A percentile compares a stretch with the other conserved stretches of the same genome.
Evolutionary conservation across 2,797 vertebrate genomes (phyloP).

Genomic region (Botia kubotai): DNA sequence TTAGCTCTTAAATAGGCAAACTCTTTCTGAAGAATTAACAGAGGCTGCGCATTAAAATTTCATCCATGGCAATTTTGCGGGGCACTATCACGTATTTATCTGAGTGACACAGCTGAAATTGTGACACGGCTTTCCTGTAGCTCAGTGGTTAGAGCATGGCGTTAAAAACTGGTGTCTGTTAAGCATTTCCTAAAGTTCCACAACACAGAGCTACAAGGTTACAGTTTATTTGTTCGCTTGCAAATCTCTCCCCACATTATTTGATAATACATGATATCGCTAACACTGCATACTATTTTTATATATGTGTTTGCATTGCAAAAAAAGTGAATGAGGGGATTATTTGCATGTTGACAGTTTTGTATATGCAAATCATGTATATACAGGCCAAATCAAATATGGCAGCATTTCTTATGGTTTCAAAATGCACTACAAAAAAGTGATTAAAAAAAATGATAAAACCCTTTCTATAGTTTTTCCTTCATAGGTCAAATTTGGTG

Average conservation of each 20-base stretch:
- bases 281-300: not conserved
- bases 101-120: conserved; percentile 5
- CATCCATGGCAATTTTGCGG: conserved; percentile 50
- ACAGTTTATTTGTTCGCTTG: not conserved
- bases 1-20: conserved; percentile 56
- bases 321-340: not conserved
- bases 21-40: conserved; percentile 66
- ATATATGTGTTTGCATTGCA: conserved; percentile 16
- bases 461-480: too few relatives aligned
- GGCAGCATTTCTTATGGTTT: too few relatives aligned
- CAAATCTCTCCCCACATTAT: not conserved
- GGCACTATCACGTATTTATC: conserved; percentile 17
- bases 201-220: not conserved
- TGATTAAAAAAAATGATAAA: not conserved
- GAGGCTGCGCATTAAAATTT: conserved; percentile 51
- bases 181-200: not conserved
- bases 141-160: too few relatives aligned
- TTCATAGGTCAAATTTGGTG: too few relatives aligned
- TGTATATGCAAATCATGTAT: not conserved
- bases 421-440: too few relatives aligned
- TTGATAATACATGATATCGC: not conserved
- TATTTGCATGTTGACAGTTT: not conserved
- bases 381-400: not conserved
- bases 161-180: not conserved
- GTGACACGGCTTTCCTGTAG: too few relatives aligned